These are phyloP conservation scores for Erebia aethiops DNA, from an alignment of 2,888 invertebrate genomes.

Conservation along the genomic window DNA sequence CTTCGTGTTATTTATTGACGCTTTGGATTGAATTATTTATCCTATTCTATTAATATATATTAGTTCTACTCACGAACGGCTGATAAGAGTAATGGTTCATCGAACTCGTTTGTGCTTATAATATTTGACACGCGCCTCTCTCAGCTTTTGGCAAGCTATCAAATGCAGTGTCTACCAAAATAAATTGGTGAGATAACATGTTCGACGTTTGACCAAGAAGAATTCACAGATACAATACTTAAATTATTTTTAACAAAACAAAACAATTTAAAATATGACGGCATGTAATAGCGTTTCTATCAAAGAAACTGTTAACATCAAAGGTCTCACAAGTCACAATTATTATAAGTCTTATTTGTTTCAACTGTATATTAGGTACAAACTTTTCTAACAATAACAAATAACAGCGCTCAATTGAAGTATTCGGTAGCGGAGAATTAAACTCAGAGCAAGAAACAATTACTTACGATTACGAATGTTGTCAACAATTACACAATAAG, in stretches of 20 bases:
- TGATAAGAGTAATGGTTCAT: constrained; percentile 38
- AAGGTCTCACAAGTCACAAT: too few relatives aligned
- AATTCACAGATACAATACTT: neutral
- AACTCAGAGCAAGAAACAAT: constrained; percentile 31
- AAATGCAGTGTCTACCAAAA: constrained; percentile 25
- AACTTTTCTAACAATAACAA: constrained; percentile 5
- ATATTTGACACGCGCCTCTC: constrained; percentile 24
- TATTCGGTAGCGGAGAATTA: constrained; percentile 23
- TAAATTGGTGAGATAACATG: constrained; percentile 14
- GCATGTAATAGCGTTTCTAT: too few relatives aligned
- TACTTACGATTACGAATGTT: constrained; percentile 31
- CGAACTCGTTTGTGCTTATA: constrained; percentile 29
- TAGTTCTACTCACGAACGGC: constrained; percentile 30
- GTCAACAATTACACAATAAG: constrained; percentile 38
- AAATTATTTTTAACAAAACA: neutral
- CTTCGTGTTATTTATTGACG: constrained; percentile 37
- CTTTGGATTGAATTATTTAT: constrained; percentile 37
- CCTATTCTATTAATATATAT: constrained; percentile 36
- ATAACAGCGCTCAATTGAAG: constrained; percentile 14
- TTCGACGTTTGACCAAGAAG: constrained; percentile 6
- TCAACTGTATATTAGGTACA: neutral
- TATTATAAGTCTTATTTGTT: neutral
- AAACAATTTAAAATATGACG: too few relatives aligned
- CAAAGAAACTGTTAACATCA: too few relatives aligned
- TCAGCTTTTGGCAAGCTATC: constrained; percentile 37